Conservation (phyloP, 2,113 vertebrate genomes). For the Lophotis ruficrista region DNA sequence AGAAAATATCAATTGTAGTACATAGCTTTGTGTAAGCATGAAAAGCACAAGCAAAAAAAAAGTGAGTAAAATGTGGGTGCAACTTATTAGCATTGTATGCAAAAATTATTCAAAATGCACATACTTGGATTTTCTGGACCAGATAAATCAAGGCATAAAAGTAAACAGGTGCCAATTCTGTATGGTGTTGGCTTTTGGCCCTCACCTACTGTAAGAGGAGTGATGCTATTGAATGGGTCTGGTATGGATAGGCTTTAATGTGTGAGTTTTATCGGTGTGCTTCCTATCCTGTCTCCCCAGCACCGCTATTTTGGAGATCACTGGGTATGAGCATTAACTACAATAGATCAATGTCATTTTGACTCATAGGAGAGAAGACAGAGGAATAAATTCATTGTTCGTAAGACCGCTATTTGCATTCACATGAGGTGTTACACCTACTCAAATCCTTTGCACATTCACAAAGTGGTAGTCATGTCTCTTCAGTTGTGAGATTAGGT, state of each 20-base stretch:
- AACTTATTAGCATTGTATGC: accelerated
- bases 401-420: not conserved
- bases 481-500: not conserved
- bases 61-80: not conserved
- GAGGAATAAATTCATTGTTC: not conserved
- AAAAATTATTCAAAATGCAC: not conserved
- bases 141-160: not conserved
- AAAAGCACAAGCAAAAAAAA: not conserved
- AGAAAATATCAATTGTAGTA: not conserved
- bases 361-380: not conserved
- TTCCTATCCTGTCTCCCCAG: not conserved
- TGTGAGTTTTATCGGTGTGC: not conserved
- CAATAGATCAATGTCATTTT: not conserved
- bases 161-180: not conserved
- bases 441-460: not conserved
- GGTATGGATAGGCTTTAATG: not conserved
- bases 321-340: not conserved
- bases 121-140: not conserved
- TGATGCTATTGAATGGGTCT: not conserved
- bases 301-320: not conserved
- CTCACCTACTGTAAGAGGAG: accelerated
- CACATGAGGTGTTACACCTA: not conserved
- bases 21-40: not conserved
- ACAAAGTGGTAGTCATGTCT: not conserved
- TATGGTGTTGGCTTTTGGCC: not conserved